Conservation (phyloP, 1,140 invertebrate genomes). For the Odontomachus brunneus region DNA sequence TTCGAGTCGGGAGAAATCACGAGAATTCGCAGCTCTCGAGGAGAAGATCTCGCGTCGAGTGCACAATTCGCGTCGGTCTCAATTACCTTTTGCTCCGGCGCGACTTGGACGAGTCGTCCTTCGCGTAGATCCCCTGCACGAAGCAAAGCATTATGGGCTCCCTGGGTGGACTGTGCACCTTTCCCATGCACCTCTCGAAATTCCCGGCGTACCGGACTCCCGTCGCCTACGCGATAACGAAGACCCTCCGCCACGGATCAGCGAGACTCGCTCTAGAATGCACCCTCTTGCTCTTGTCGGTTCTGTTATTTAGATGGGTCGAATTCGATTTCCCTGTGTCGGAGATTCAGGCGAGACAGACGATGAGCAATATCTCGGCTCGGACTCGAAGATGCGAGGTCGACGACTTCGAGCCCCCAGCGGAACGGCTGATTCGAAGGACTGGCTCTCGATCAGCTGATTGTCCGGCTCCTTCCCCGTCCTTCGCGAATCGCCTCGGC, state of each 20-base stretch:
- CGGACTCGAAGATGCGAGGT: too few relatives aligned
- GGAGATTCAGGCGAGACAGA: not conserved
- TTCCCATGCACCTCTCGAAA: constrained; percentile 73
- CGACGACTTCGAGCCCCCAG: not conserved
- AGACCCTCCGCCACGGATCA: too few relatives aligned
- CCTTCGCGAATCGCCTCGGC: not conserved
- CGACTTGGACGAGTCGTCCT: constrained; percentile 77
- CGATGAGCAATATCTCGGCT: too few relatives aligned
- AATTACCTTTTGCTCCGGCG: constrained; percentile 80
- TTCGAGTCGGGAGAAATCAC: not conserved
- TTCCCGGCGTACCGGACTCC: not conserved
- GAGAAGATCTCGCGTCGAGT: not conserved
- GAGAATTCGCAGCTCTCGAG: not conserved
- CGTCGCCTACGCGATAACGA: not conserved
- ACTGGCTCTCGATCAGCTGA: constrained; percentile 31
- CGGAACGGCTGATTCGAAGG: not conserved
- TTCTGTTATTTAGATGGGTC: too few relatives aligned
- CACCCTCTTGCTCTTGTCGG: not conserved
- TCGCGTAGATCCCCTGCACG: constrained; percentile 80
- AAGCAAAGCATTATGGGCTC: constrained; percentile 83
- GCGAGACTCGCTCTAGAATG: not conserved
- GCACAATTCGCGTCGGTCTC: not conserved
- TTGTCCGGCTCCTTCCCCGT: not conserved
- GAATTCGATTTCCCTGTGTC: not conserved
- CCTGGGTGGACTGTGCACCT: constrained; percentile 70